Percentiles rank a stretch among this genome's conserved stretches.
phyloP scores from a whole-genome alignment of 2,113 vertebrate genomes.

The Corapipo altera region DNA sequence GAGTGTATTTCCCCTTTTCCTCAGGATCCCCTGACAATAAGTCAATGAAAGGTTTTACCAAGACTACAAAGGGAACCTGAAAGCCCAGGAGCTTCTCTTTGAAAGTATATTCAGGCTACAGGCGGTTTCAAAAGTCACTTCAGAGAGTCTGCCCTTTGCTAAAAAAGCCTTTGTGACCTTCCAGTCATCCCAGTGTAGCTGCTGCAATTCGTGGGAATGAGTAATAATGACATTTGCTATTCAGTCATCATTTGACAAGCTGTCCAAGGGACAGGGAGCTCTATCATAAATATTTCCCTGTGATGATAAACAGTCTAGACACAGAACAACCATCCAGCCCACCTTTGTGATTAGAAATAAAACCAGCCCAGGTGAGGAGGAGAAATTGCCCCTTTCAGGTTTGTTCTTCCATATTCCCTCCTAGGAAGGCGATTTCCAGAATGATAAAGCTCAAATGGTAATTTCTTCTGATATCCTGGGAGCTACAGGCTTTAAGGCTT shows the following conservation, averaged over 20 bases:
- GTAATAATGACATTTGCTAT: neutral
- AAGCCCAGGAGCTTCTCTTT: neutral
- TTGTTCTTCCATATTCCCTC: neutral
- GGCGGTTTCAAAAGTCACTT: neutral
- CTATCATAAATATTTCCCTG: neutral
- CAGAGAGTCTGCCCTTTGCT: constrained; percentile 6
- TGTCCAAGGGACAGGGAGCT: neutral
- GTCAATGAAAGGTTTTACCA: constrained; percentile 3
- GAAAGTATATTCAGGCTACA: neutral
- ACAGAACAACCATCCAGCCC: neutral
- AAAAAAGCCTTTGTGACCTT: neutral
- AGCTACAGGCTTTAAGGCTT: neutral
- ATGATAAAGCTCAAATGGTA: neutral
- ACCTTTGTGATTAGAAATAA: neutral
- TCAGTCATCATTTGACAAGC: neutral
- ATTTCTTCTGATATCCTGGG: neutral
- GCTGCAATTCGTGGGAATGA: neutral
- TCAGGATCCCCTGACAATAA: neutral
- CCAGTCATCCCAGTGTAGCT: neutral
- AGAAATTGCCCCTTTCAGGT: neutral
- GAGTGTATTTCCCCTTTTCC: neutral
- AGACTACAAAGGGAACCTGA: neutral
- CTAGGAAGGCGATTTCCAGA: neutral
- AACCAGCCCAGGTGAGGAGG: neutral
- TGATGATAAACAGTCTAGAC: neutral